Evolutionary conservation across 2,888 invertebrate genomes (phyloP).

Genomic region (Bombyx huttoni): DNA sequence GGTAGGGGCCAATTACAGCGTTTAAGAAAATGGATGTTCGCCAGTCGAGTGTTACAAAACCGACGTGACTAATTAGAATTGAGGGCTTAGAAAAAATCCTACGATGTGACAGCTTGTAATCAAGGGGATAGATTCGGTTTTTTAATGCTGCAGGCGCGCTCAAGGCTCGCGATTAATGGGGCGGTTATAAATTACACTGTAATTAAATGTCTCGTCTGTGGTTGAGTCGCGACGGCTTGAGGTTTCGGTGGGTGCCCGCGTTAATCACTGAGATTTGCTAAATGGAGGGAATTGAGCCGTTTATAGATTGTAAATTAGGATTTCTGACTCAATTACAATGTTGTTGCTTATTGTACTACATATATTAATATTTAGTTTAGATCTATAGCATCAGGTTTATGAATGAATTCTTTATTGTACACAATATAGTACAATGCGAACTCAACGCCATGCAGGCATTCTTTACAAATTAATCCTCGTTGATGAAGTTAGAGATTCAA

Average conservation of each 20-base stretch:
- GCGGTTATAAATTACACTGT: slow-evolving; percentile 57
- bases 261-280: neutral
- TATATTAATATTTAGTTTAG: no score
- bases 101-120: slow-evolving; percentile 70
- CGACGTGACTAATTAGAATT: slow-evolving; percentile 63
- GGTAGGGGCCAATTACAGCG: slow-evolving; percentile 67
- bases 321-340: neutral
- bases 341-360: neutral
- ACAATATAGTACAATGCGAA: no score
- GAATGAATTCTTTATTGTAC: no score
- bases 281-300: neutral
- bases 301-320: neutral
- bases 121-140: slow-evolving; percentile 62
- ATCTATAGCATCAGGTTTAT: no score
- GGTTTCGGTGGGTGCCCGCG: slow-evolving; percentile 7
- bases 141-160: slow-evolving; percentile 29
- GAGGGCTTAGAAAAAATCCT: slow-evolving; percentile 67
- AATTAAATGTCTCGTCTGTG: slow-evolving; percentile 61
- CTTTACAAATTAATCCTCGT: no score
- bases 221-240: slow-evolving; percentile 12
- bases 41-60: slow-evolving; percentile 35
- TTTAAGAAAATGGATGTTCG: slow-evolving; percentile 65
- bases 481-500: no score
- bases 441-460: no score
- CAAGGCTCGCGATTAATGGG: slow-evolving; percentile 54